Conservation (phyloP, 2,797 vertebrate genomes). For the Sebastes hubbsi region DNA sequence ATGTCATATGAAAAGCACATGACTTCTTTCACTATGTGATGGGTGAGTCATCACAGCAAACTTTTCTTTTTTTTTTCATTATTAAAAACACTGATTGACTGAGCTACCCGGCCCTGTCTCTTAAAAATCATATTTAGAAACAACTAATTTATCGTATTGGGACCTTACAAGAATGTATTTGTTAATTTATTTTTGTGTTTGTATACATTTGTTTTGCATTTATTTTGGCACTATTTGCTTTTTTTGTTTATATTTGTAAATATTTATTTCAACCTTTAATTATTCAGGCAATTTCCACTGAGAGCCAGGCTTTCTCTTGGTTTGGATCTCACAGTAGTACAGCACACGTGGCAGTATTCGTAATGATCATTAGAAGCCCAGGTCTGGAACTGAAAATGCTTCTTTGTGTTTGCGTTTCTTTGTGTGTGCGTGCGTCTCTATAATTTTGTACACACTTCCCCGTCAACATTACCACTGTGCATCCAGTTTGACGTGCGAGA, state of each 20-base stretch:
- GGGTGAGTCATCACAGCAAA: constrained; percentile 35
- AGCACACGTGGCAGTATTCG: not conserved
- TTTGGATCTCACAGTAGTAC: not conserved
- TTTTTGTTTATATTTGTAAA: not conserved
- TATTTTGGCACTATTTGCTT: not conserved
- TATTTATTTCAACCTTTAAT: not conserved
- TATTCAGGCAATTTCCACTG: not conserved
- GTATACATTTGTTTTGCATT: not conserved
- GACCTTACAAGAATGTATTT: not conserved
- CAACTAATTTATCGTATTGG: not conserved
- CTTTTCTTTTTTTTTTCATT: not conserved
- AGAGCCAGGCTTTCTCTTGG: not conserved
- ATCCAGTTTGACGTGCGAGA: not conserved
- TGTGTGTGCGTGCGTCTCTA: not conserved
- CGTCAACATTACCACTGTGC: not conserved
- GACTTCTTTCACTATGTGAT: constrained; percentile 36
- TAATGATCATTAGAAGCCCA: constrained; percentile 2
- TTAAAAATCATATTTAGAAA: not conserved
- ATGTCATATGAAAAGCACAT: constrained; percentile 52
- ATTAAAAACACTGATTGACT: not conserved
- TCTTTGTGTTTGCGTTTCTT: not conserved
- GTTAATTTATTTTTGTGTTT: not conserved
- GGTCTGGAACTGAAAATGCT: constrained; percentile 48
- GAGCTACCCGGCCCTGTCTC: not conserved
- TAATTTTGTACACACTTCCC: not conserved